These are phyloP conservation scores for Phenganax marumi DNA, from an alignment of 92 coral and sea anemone genomes.

Conservation along the genomic window DNA sequence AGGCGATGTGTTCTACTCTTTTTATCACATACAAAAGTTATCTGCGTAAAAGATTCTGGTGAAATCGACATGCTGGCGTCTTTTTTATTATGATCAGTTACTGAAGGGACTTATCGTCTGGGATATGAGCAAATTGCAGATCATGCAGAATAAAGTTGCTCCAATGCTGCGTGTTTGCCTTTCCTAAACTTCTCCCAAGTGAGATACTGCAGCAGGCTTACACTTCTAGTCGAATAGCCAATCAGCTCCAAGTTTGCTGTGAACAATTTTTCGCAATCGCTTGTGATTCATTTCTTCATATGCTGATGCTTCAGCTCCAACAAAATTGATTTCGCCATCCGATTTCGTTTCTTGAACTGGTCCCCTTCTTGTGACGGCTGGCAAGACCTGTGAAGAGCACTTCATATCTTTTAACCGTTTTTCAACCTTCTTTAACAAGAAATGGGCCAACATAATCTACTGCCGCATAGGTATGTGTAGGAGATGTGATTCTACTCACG, in stretches of 20 bases:
- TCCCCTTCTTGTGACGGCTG: constrained; percentile 58
- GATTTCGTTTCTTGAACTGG: constrained; percentile 55
- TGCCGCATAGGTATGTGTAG: constrained; percentile 61
- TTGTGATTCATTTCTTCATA: constrained; percentile 57
- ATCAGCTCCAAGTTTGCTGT: constrained; percentile 21
- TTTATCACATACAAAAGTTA: no score
- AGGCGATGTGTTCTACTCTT: no score
- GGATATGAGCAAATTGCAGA: no score
- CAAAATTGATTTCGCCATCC: constrained; percentile 63
- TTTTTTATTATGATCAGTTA: neutral
- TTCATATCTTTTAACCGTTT: constrained; percentile 55
- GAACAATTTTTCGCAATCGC: constrained; percentile 42
- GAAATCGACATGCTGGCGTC: no score
- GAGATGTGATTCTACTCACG: constrained; percentile 44
- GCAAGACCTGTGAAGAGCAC: constrained; percentile 58
- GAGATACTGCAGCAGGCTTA: constrained; percentile 53
- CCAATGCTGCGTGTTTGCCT: constrained; percentile 33
- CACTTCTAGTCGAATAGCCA: constrained; percentile 50
- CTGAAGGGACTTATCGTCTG: no score
- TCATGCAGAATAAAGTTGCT: neutral
- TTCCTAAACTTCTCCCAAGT: constrained; percentile 60
- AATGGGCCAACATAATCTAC: constrained; percentile 68
- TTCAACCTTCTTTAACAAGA: constrained; percentile 45
- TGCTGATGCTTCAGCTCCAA: constrained; percentile 51
- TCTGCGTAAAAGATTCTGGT: no score